Evolutionary conservation across 2,797 vertebrate genomes (phyloP).

Genomic region (Pogonophryne albipinna): DNA sequence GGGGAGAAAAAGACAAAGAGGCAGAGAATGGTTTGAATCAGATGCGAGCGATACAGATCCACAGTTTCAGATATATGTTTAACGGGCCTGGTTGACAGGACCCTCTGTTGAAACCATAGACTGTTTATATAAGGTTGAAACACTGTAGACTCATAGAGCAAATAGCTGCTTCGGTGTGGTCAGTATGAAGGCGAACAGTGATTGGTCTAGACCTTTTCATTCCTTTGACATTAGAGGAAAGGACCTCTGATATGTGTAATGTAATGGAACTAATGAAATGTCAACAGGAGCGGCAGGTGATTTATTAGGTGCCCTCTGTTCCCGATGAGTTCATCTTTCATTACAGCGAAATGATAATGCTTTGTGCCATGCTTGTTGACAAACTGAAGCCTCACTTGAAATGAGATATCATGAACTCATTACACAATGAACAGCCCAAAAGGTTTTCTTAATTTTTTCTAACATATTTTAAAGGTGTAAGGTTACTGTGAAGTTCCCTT

Average conservation of each 20-base stretch:
- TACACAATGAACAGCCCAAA: background rate
- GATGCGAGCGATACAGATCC: conserved; percentile 32
- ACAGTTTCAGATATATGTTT: conserved; percentile 43
- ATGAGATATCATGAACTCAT: conserved; percentile 1
- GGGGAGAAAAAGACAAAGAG: conserved; percentile 47
- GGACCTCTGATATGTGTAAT: conserved; percentile 53
- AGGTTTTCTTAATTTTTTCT: background rate
- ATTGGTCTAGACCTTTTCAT: conserved; percentile 40
- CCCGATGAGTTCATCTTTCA: conserved; percentile 55
- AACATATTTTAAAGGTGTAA: background rate
- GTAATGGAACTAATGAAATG: conserved; percentile 71
- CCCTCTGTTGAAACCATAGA: conserved; percentile 35
- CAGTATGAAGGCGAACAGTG: background rate
- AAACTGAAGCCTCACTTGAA: conserved; percentile 9
- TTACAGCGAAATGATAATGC: conserved; percentile 46
- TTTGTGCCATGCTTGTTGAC: conserved; percentile 28
- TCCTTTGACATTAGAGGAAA: conserved; percentile 59
- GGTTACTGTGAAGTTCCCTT: background rate
- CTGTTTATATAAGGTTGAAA: too few relatives aligned
- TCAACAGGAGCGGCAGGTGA: conserved; percentile 63
- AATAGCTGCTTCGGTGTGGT: conserved; percentile 38
- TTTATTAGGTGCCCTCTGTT: conserved; percentile 53
- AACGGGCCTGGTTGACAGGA: conserved; percentile 38
- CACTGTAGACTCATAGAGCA: background rate
- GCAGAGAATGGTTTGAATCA: conserved; percentile 35